A percentile compares a stretch with the other conserved stretches of the same genome.
Conservation (phyloP, 2,888 invertebrate species). For the Habroteleia sp. region DNA sequence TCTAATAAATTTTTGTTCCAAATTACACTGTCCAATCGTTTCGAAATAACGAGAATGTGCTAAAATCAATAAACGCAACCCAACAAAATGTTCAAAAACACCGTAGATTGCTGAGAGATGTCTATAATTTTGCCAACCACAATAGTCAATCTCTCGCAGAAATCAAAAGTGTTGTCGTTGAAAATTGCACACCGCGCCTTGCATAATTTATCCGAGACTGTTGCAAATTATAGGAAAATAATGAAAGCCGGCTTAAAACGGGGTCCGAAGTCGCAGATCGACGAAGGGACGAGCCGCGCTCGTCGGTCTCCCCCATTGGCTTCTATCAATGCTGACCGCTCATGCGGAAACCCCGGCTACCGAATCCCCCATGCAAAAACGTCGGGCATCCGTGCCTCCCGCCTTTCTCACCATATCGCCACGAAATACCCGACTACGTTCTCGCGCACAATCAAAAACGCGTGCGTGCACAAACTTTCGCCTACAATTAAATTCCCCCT, state of each 20-base stretch:
- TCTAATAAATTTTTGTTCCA: too few species aligned
- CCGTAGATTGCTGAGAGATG: slow-evolving; percentile 20
- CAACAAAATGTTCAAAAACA: slow-evolving; percentile 6
- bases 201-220: slow-evolving; percentile 68
- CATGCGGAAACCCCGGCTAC: slow-evolving; percentile 79
- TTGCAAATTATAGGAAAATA: slow-evolving; percentile 80
- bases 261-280: slow-evolving; percentile 75
- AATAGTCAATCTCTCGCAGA: slow-evolving; percentile 4
- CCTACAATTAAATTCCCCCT: slow-evolving; percentile 48
- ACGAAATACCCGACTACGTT: slow-evolving; percentile 62
- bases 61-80: too few species aligned
- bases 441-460: slow-evolving; percentile 63
- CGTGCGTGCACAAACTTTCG: slow-evolving; percentile 54
- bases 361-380: slow-evolving; percentile 77
- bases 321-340: slow-evolving; percentile 80
- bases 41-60: too few species aligned
- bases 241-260: slow-evolving; percentile 78
- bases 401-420: slow-evolving; percentile 79
- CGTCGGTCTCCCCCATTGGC: slow-evolving; percentile 71
- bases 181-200: slow-evolving; percentile 37
- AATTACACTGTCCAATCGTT: too few species aligned
- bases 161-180: slow-evolving; percentile 15
- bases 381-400: slow-evolving; percentile 75
- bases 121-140: slow-evolving; percentile 27
- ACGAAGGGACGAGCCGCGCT: slow-evolving; percentile 76